Conservation (phyloP, 1,140 invertebrate species). For the Sitodiplosis mosellana region DNA sequence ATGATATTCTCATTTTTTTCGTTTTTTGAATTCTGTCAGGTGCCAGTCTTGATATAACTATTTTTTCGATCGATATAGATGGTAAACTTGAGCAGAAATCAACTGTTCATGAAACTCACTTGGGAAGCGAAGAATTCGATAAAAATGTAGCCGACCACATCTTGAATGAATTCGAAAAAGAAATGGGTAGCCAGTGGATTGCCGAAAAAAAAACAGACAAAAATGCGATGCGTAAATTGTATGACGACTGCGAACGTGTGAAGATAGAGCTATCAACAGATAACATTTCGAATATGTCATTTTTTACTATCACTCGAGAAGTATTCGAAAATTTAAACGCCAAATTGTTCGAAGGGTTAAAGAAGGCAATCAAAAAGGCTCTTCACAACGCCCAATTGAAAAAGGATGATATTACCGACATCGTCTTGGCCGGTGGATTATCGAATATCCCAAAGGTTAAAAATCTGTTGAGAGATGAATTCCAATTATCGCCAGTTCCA, state of each 20-base stretch:
- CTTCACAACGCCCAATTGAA: conserved; percentile 97
- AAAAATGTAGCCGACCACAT: conserved; percentile 97
- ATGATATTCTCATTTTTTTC: too few relatives aligned
- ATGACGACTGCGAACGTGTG: conserved; percentile 94
- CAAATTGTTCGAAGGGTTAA: conserved; percentile 94
- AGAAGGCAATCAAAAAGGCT: conserved; percentile 97
- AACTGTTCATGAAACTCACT: conserved; percentile 96
- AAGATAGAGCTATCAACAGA: conserved; percentile 91
- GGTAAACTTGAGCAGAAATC: conserved; percentile 87
- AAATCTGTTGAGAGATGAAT: conserved; percentile 94
- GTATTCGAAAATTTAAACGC: conserved; percentile 99
- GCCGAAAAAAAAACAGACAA: too few relatives aligned
- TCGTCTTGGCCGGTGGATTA: conserved; percentile 96
- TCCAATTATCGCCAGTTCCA: too few relatives aligned
- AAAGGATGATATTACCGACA: conserved; percentile 97
- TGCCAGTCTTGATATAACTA: conserved; percentile 98
- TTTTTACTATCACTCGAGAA: conserved; percentile 93
- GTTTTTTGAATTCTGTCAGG: too few relatives aligned
- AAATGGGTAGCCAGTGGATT: conserved; percentile 97
- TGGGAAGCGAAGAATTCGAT: conserved; percentile 98
- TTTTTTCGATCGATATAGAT: conserved; percentile 97
- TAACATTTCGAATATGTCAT: conserved; percentile 97
- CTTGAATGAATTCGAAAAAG: conserved; percentile 78
- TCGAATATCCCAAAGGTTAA: conserved; percentile 99
- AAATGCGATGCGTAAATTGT: conserved; percentile 86